A percentile compares a stretch with the other conserved stretches of the same genome.
These are phyloP conservation scores for Chascanopsetta lugubris DNA, from an alignment of 2,113 vertebrate species.

Conservation along the genomic window DNA sequence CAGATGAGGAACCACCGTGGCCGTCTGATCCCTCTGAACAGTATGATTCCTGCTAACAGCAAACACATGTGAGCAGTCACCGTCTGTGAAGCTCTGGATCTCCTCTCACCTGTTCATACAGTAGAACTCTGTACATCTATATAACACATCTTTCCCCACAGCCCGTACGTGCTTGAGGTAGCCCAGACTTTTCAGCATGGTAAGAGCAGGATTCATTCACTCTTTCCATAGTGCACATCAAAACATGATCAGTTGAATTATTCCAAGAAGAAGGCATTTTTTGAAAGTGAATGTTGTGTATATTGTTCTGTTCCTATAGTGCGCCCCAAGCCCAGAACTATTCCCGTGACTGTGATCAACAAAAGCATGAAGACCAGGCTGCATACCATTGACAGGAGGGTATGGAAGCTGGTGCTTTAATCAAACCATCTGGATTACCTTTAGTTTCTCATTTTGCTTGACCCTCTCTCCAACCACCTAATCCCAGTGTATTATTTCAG, in stretches of 20 bases:
- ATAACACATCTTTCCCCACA: constrained; percentile 41
- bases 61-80: constrained; percentile 69
- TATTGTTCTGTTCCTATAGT: constrained; percentile 64
- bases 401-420: no score
- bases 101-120: neutral
- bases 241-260: neutral
- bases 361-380: constrained; percentile 77
- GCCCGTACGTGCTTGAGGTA: constrained; percentile 79
- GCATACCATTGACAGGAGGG: constrained; percentile 73
- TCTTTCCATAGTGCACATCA: no score
- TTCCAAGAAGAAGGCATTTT: neutral
- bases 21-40: constrained; percentile 76
- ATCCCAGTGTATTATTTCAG: constrained; percentile 52
- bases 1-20: constrained; percentile 78
- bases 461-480: neutral
- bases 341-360: constrained; percentile 72
- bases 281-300: neutral
- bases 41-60: constrained; percentile 68
- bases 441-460: neutral
- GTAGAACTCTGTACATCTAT: neutral
- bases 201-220: constrained; percentile 29
- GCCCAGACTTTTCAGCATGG: constrained; percentile 78
- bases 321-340: constrained; percentile 68
- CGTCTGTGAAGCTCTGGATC: no score
- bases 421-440: no score